These are phyloP conservation scores for Cacoxenus indagator DNA, from an alignment of 2,888 invertebrate species.

Conservation along the genomic window DNA sequence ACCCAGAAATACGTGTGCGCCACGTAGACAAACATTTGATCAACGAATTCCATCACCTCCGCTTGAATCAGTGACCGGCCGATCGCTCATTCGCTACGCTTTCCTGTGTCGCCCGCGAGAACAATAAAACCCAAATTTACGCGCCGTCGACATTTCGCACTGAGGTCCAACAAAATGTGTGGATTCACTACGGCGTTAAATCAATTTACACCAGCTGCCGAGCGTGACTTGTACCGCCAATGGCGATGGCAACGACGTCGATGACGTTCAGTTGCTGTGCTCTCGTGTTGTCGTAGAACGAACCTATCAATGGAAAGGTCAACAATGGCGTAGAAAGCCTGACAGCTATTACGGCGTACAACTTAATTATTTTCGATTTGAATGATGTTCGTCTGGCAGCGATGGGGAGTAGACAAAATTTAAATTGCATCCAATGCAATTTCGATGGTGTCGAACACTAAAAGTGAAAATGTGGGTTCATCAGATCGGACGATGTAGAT, in stretches of 20 bases:
- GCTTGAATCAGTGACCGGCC: constrained; percentile 1
- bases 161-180: constrained; percentile 25
- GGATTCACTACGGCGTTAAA: constrained; percentile 35
- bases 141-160: not conserved
- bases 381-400: too few relatives aligned
- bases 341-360: constrained; percentile 16
- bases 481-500: too few relatives aligned
- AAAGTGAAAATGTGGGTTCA: too few relatives aligned
- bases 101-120: constrained; percentile 26
- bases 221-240: constrained; percentile 56
- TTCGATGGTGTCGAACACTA: too few relatives aligned
- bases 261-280: constrained; percentile 20
- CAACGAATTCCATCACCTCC: too few relatives aligned
- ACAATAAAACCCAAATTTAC: constrained; percentile 25
- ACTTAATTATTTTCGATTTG: constrained; percentile 16
- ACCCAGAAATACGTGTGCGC: not conserved
- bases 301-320: constrained; percentile 7
- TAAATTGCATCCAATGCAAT: too few relatives aligned
- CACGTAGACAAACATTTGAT: constrained; percentile 4
- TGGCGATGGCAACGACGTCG: constrained; percentile 30
- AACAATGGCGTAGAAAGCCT: constrained; percentile 11
- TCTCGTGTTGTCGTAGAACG: constrained; percentile 21
- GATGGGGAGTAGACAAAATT: too few relatives aligned
- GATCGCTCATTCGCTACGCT: constrained; percentile 19
- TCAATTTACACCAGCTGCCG: constrained; percentile 35